phyloP scores from a whole-genome alignment of 2,797 vertebrate genomes.

The Pangasius mekongensis region DNA sequence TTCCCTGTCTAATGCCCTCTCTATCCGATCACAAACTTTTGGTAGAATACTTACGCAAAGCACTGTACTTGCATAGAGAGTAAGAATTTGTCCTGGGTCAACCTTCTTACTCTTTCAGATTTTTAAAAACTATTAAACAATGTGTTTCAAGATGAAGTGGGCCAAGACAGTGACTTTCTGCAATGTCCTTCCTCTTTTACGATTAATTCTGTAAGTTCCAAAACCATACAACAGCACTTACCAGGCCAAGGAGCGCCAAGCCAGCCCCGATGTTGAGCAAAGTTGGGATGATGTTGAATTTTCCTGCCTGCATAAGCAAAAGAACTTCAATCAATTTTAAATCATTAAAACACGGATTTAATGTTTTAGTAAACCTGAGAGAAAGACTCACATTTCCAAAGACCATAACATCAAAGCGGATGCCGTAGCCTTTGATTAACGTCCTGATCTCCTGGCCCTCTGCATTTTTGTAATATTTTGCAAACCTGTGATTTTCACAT shows the following conservation, averaged over 20 bases:
- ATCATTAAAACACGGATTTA: background rate
- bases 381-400: constrained; percentile 78
- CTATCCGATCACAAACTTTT: background rate
- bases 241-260: constrained; percentile 81
- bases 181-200: background rate
- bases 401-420: constrained; percentile 88
- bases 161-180: background rate
- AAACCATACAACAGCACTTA: constrained; percentile 66
- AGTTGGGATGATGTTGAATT: constrained; percentile 79
- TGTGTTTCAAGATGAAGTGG: background rate
- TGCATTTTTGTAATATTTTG: constrained; percentile 76
- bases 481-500: constrained; percentile 71
- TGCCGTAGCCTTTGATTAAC: constrained; percentile 85
- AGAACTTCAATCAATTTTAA: background rate
- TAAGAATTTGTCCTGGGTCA: background rate
- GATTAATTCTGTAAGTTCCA: background rate
- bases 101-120: background rate
- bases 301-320: constrained; percentile 74
- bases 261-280: constrained; percentile 87
- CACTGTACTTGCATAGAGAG: background rate
- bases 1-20: background rate
- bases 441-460: constrained; percentile 75
- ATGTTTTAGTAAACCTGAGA: background rate
- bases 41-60: background rate
- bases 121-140: background rate